These are phyloP conservation scores for Pangasianodon gigas DNA, from an alignment of 2,113 vertebrate genomes.

Conservation along the genomic window DNA sequence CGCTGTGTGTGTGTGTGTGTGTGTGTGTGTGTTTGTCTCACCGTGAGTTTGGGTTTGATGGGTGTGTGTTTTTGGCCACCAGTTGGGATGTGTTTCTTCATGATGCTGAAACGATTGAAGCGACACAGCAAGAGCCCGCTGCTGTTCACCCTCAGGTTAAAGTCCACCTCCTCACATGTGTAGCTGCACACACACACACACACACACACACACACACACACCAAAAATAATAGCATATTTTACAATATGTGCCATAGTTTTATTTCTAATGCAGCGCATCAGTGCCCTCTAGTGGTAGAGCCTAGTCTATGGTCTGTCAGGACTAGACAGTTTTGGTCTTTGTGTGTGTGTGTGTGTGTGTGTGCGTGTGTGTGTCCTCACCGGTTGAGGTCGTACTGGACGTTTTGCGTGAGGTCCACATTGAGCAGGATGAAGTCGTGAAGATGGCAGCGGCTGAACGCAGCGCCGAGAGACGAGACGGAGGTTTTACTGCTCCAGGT, in stretches of 20 bases:
- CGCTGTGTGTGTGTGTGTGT: neutral
- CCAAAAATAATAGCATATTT: neutral
- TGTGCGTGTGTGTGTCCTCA: slow-evolving; percentile 60
- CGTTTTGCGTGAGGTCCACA: slow-evolving; percentile 93
- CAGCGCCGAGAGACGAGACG: slow-evolving; percentile 58
- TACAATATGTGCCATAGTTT: neutral
- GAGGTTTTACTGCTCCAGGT: slow-evolving; percentile 88
- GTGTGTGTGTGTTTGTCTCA: slow-evolving; percentile 58
- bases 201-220: slow-evolving; percentile 31
- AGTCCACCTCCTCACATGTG: slow-evolving; percentile 95
- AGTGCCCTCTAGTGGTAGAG: neutral
- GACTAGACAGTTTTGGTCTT: neutral
- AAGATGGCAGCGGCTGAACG: slow-evolving; percentile 91
- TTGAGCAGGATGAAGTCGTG: slow-evolving; percentile 93
- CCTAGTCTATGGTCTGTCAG: neutral
- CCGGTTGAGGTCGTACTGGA: slow-evolving; percentile 97
- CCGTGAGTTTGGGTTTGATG: slow-evolving; percentile 91
- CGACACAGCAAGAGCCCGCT: slow-evolving; percentile 91
- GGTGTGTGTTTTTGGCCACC: slow-evolving; percentile 88
- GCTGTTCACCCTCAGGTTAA: slow-evolving; percentile 92
- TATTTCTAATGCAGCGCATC: neutral
- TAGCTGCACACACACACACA: slow-evolving; percentile 75
- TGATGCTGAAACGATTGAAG: slow-evolving; percentile 94
- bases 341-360: neutral
- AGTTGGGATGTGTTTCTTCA: slow-evolving; percentile 94